A percentile compares a stretch with the other conserved stretches of the same genome.
phyloP scores from a whole-genome alignment of 1,140 invertebrate genomes.

The Drosophila repleta region DNA sequence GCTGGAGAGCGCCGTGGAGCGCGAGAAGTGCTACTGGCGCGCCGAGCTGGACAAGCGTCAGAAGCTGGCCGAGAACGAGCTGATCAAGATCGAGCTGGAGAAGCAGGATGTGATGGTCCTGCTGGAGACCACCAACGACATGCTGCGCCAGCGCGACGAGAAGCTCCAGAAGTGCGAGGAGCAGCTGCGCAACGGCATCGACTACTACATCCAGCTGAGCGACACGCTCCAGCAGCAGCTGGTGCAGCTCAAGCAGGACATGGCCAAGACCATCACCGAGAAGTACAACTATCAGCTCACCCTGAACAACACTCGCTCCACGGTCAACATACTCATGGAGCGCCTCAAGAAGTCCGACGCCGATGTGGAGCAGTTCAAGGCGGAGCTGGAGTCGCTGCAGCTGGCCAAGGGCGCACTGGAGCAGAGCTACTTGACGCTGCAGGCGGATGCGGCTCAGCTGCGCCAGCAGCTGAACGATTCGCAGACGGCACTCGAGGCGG shows the following conservation, averaged over 20 bases:
- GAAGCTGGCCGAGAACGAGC: constrained; percentile 84
- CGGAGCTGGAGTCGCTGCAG: constrained; percentile 84
- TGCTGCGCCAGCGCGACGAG: constrained; percentile 78
- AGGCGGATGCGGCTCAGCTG: constrained; percentile 76
- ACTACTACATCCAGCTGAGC: constrained; percentile 78
- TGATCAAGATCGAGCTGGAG: constrained; percentile 85
- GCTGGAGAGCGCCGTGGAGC: constrained; percentile 81
- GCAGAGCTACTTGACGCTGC: constrained; percentile 80
- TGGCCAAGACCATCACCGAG: constrained; percentile 82
- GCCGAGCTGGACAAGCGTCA: constrained; percentile 85
- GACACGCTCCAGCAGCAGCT: constrained; percentile 78
- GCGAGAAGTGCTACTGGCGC: constrained; percentile 83
- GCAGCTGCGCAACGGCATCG: constrained; percentile 79
- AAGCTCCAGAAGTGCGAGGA: constrained; percentile 83
- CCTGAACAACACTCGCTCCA: constrained; percentile 84
- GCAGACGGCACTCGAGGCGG: constrained; percentile 56
- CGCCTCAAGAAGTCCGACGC: constrained; percentile 85
- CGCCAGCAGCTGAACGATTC: constrained; percentile 79
- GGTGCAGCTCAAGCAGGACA: constrained; percentile 80
- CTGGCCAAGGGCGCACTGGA: constrained; percentile 84
- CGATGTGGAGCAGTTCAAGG: constrained; percentile 85
- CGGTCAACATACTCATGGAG: constrained; percentile 85
- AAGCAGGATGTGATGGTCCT: constrained; percentile 84
- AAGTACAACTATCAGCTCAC: constrained; percentile 85
- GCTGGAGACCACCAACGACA: constrained; percentile 80